Evolutionary conservation across 2,888 invertebrate genomes (phyloP).

Genomic region (Dolichopus griseipennis): DNA sequence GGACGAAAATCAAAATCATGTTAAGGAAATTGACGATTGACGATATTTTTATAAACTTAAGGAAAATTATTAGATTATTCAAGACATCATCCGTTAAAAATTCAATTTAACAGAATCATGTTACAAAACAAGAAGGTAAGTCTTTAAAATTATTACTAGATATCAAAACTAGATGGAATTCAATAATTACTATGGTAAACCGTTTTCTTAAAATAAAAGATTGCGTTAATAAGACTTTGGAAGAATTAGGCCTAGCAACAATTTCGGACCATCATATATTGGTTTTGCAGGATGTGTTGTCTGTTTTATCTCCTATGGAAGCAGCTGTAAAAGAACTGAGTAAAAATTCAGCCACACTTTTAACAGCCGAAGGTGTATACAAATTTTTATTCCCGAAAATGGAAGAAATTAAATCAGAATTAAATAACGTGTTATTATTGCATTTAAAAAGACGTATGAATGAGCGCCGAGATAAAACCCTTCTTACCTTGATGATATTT

Average conservation of each 20-base stretch:
- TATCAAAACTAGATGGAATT: constrained; percentile 12
- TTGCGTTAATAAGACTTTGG: constrained; percentile 10
- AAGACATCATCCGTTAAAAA: constrained; percentile 11
- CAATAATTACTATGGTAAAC: constrained; percentile 9
- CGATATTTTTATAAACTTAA: constrained; percentile 8
- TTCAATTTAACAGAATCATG: constrained; percentile 10
- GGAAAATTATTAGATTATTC: constrained; percentile 12
- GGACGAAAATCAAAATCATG: neutral
- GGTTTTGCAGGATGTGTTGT: constrained; percentile 8
- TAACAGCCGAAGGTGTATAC: constrained; percentile 13
- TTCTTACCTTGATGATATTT: constrained; percentile 10
- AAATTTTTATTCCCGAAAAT: constrained; percentile 11
- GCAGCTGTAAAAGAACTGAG: constrained; percentile 11
- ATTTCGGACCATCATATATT: constrained; percentile 7
- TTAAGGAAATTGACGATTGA: too few species aligned
- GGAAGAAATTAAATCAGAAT: constrained; percentile 9
- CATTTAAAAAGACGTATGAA: constrained; percentile 8
- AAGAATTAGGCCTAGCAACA: constrained; percentile 9
- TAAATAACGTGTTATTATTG: neutral
- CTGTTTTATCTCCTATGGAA: constrained; percentile 11
- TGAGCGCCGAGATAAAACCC: constrained; percentile 8
- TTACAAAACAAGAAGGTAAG: constrained; percentile 8
- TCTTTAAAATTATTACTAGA: constrained; percentile 10
- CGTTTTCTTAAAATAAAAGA: constrained; percentile 9
- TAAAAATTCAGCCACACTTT: constrained; percentile 11